Evolutionary conservation across 2,888 invertebrate species (phyloP), one percentile per base, ranked within the genome.

Genomic region (Parnassius apollo): DNA sequence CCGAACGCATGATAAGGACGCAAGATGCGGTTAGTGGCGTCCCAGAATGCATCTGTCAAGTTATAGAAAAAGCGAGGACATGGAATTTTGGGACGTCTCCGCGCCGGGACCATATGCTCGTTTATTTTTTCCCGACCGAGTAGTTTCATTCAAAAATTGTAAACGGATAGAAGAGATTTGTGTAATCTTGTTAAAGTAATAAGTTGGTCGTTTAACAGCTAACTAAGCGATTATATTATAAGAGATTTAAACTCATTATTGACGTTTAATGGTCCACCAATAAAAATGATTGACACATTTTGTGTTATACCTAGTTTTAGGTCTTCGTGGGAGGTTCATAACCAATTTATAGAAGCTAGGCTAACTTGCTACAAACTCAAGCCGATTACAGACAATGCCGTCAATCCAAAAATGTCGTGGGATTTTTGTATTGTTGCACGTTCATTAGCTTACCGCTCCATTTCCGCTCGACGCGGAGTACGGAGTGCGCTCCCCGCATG

Each of bases 31-130:
- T 88, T 88, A 85, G 86, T 76, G 85, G 86, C 88, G 83, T 85
- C 83, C 85, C 88, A 87, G 85, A 90, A 85, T 88, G 91, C 90
- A 91, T 91, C 91, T 89, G 90, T 90, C 88, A 88, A 86, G 85
- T 80, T 75, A 82, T 74, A 86, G 82, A 88, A 88, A 86, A 91
- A 91, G 88, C 78, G 81, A 82, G 81, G 59, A 84, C 78, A 81
- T 78, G 90, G 90, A 91, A 90, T 91, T 91, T 89, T 78, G 89
- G 91, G 88, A 89, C 81, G 89, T 81, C 86, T 88, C 82, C 70
- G 77, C 81, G 82, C 71, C 81, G 81, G 75, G 83, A 85, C 88
- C 60, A 90, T 76, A 81, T 87, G 90, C 85, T 85, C 81, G 81
- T 88, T 86, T 87, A 86, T 88, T 90, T 90, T 81, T 89, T 89